Evolutionary conservation across 2,888 invertebrate species (phyloP), one percentile per base, ranked within the genome.

Genomic region (Taphrorychus bicolor): DNA sequence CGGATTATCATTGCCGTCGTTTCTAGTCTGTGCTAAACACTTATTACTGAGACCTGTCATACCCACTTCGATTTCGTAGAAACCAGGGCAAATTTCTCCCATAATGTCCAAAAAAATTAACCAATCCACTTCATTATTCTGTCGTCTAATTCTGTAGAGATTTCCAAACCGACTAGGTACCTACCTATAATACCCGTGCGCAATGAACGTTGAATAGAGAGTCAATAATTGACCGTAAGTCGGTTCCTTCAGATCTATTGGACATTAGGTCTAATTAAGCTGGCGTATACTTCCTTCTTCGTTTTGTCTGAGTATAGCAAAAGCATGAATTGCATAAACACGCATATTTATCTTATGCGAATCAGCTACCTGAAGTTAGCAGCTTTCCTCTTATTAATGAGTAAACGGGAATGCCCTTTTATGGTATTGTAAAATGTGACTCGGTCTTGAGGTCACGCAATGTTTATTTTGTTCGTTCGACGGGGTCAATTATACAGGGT

Each of bases 321-420:
- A 61, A 18, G 57, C 70, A 69, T 70, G 67, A 69, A 72, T 72
- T 69, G 69, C 71, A 69, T 69, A 69, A 71, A 71, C 65, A 68
- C 69, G 63, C 69, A 61, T 72, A 72, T 70, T 67, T 72, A 70
- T 71, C 71, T 65, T 65, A 54, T 54, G 62, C 62, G 69, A 70
- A 73, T 73, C 72, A 72, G 72, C 71, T 72, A 73, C 73, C 65
- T 73, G 71, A 72, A 69, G 69, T 59, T 65, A 59, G 59, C 54
- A 68, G 66, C 69, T 71, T 74, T 73, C 71, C 70, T 73, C 73
- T 72, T 71, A 73, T 73, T 74, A 74, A 74, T 73, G 74, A 71
- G 72, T n/a, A 72, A 69, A 73, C 70, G 70, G 72, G 72, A 73
- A 73, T 71, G 62, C 57, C 73, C 71, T 61, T 70, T 70, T 74